phyloP scores from a whole-genome alignment of 1,140 invertebrate species.

The Lepidotrigona ventralis region DNA sequence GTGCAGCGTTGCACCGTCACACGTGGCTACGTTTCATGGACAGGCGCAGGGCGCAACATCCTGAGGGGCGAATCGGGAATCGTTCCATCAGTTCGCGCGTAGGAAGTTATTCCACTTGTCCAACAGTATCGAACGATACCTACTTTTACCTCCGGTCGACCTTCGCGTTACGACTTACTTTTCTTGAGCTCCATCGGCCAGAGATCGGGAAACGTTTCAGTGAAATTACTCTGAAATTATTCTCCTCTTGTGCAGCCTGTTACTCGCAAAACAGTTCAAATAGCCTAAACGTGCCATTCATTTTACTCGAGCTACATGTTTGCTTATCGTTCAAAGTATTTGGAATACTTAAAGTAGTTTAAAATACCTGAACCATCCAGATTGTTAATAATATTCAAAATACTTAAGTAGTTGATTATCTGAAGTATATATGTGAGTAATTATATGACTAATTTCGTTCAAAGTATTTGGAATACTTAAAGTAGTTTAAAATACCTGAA shows the following conservation, averaged over 20 bases:
- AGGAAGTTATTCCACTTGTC: conserved; percentile 54
- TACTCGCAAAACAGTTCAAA: background rate
- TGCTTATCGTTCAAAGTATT: background rate
- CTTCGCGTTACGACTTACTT: conserved; percentile 34
- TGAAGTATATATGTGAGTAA: background rate
- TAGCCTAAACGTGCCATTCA: background rate
- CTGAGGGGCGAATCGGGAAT: conserved; percentile 30
- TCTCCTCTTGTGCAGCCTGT: background rate
- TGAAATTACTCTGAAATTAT: background rate
- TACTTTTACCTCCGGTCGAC: conserved; percentile 54
- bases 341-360: background rate
- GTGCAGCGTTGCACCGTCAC: background rate
- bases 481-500: background rate
- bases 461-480: background rate
- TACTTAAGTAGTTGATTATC: background rate
- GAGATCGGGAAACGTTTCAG: background rate
- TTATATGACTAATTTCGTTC: background rate
- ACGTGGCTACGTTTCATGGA: conserved; percentile 28
- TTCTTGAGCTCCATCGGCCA: background rate
- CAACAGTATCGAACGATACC: background rate
- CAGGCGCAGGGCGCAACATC: conserved; percentile 9
- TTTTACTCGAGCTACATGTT: background rate
- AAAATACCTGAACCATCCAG: background rate
- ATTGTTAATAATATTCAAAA: too few species aligned
- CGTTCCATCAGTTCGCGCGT: conserved; percentile 19